Evolutionary conservation across 2,113 vertebrate genomes (phyloP).

Genomic region (Riparia riparia): DNA sequence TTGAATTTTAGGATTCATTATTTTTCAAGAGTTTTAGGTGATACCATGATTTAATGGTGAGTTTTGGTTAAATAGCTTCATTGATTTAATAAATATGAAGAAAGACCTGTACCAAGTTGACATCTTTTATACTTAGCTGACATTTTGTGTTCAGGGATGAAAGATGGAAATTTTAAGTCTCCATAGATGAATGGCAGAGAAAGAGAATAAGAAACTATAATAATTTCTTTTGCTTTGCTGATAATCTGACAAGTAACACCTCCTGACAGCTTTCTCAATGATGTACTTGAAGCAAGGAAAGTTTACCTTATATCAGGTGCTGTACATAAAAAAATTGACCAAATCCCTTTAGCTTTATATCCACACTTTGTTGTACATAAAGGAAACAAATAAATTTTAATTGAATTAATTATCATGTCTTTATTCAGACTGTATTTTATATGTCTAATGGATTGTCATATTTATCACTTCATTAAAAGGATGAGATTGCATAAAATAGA

Average conservation of each 20-base stretch:
- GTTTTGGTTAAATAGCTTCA: background rate
- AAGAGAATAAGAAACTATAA: background rate
- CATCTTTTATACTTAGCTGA: background rate
- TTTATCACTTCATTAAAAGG: background rate
- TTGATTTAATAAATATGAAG: background rate
- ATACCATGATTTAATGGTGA: background rate
- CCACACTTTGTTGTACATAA: background rate
- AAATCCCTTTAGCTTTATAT: background rate
- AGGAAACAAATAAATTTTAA: background rate
- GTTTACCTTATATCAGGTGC: accelerated
- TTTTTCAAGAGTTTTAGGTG: background rate
- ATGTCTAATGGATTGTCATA: background rate
- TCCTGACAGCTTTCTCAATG: background rate
- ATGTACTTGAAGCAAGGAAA: background rate
- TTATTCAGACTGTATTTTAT: background rate
- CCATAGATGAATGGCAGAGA: background rate
- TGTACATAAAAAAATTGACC: background rate
- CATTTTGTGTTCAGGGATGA: background rate
- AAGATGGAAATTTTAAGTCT: background rate
- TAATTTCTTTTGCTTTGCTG: background rate
- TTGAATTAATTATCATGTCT: background rate
- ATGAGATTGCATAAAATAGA: background rate
- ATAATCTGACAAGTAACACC: background rate
- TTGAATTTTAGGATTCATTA: background rate
- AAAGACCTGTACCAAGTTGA: background rate